A percentile compares a stretch with the other conserved stretches of the same genome.
Conservation (phyloP, 2,113 vertebrate species). For the Pagrus major region DNA sequence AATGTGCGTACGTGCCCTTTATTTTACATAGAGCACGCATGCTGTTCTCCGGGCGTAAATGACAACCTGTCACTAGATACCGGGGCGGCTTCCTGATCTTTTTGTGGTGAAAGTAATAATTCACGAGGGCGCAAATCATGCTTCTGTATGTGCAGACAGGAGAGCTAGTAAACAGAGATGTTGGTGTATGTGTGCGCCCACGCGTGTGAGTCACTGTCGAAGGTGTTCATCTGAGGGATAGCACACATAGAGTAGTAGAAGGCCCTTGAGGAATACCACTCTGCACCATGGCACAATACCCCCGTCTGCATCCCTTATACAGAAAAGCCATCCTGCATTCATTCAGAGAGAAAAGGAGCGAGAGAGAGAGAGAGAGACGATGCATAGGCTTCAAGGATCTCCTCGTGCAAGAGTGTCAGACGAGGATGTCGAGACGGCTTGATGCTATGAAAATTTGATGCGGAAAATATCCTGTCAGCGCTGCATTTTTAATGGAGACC, state of each 20-base stretch:
- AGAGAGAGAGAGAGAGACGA: no score
- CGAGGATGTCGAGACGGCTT: constrained; percentile 60
- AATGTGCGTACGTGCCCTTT: constrained; percentile 15
- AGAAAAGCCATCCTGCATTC: constrained; percentile 37
- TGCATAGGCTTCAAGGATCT: constrained; percentile 44
- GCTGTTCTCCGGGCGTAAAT: neutral
- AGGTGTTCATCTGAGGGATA: constrained; percentile 30
- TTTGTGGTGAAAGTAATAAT: constrained; percentile 13
- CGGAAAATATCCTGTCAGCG: constrained; percentile 78
- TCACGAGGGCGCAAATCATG: neutral
- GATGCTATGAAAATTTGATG: constrained; percentile 81
- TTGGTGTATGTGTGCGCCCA: constrained; percentile 5
- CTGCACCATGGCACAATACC: constrained; percentile 39
- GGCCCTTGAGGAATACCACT: constrained; percentile 31
- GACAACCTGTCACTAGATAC: neutral
- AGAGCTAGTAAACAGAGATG: constrained; percentile 18
- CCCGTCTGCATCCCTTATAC: constrained; percentile 16
- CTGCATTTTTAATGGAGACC: constrained; percentile 80
- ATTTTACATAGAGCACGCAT: constrained; percentile 3
- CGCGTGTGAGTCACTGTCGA: constrained; percentile 29
- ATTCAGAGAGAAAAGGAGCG: neutral
- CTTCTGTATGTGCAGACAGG: neutral
- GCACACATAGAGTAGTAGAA: neutral
- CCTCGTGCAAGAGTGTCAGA: constrained; percentile 38
- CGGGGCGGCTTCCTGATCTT: neutral